Conservation (phyloP, 2,888 invertebrate species). For the Plemyria rubiginata region DNA sequence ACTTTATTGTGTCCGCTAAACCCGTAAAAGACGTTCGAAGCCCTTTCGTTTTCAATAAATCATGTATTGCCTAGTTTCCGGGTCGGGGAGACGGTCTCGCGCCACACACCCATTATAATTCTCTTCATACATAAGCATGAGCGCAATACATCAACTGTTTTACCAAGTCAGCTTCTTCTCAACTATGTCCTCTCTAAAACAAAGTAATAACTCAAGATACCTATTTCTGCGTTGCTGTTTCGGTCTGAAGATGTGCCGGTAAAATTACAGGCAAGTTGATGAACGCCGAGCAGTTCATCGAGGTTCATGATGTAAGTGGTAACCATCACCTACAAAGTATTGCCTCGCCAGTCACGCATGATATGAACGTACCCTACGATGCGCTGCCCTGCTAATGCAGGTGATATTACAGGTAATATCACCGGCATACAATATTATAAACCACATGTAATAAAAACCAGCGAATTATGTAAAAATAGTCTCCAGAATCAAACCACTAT, state of each 20-base stretch:
- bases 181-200: too few relatives aligned
- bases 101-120: conserved; percentile 29
- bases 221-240: too few relatives aligned
- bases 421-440: too few relatives aligned
- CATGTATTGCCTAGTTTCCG: conserved; percentile 33
- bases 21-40: conserved; percentile 14
- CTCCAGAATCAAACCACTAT: background rate
- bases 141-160: background rate
- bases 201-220: background rate
- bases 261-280: too few relatives aligned
- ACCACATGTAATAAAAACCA: background rate
- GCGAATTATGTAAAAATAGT: background rate
- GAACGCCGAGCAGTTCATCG: too few relatives aligned
- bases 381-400: too few relatives aligned
- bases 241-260: too few relatives aligned
- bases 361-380: too few relatives aligned
- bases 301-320: too few relatives aligned
- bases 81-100: conserved; percentile 31
- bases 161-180: background rate
- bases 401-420: too few relatives aligned
- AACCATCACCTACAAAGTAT: too few relatives aligned
- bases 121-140: conserved; percentile 12
- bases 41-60: conserved; percentile 34
- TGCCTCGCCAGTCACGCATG: too few relatives aligned
- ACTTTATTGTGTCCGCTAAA: conserved; percentile 12